phyloP scores from a whole-genome alignment of 2,113 vertebrate species.

The Egretta garzetta region DNA sequence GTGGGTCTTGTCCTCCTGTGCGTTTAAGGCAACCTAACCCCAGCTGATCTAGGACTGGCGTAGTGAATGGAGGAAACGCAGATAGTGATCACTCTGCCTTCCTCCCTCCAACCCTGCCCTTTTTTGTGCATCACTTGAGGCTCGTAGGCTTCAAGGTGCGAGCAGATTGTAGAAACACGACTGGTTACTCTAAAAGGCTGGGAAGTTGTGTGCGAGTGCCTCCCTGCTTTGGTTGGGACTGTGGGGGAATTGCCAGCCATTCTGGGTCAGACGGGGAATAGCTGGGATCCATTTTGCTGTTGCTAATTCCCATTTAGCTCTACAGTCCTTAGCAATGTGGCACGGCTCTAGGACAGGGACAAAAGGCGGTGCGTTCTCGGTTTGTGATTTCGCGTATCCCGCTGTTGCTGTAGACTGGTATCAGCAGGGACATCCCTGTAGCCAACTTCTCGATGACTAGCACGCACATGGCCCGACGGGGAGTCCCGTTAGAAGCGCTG shows the following conservation, averaged over 20 bases:
- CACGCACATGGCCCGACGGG: fast-evolving
- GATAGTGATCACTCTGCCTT: neutral
- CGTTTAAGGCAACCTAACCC: neutral
- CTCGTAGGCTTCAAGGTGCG: neutral
- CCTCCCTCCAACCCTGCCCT: neutral
- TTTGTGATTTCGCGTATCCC: neutral
- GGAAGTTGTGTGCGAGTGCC: neutral
- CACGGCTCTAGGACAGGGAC: neutral
- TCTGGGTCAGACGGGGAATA: neutral
- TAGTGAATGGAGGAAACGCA: neutral
- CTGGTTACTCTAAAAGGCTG: neutral
- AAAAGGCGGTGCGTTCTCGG: fast-evolving
- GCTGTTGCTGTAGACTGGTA: neutral
- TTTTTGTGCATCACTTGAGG: neutral
- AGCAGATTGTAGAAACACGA: neutral
- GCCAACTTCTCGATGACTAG: neutral
- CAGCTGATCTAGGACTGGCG: neutral
- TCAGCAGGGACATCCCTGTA: neutral
- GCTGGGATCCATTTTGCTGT: neutral
- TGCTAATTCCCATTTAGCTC: neutral
- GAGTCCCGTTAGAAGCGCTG: neutral
- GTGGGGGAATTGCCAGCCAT: neutral
- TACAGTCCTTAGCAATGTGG: neutral
- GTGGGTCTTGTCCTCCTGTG: neutral
- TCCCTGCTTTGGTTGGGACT: neutral